Conservation (phyloP, 2,797 vertebrate species). For the Gephyroberyx darwinii region DNA sequence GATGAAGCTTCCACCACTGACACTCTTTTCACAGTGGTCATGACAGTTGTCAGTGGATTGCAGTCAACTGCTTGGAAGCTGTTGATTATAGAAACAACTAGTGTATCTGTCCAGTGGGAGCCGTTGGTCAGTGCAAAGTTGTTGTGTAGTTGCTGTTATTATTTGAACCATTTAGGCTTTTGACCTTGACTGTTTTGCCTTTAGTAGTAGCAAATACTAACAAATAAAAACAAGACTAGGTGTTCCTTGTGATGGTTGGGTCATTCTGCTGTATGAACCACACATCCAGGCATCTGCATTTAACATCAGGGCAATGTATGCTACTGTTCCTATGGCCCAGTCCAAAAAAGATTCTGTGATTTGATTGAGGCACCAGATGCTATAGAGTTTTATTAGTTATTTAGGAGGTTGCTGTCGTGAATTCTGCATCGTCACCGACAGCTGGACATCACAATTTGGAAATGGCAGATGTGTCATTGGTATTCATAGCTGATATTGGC, state of each 20-base stretch:
- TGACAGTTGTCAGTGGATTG: constrained; percentile 51
- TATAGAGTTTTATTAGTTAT: background rate
- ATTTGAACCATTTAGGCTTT: constrained; percentile 2
- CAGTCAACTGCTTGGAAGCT: constrained; percentile 33
- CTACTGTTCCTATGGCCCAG: too few species aligned
- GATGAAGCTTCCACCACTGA: background rate
- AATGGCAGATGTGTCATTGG: constrained; percentile 11
- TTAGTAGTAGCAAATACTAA: background rate
- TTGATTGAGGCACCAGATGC: background rate
- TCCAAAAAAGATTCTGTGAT: too few species aligned
- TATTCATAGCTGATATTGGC: constrained; percentile 4
- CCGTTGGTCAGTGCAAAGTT: constrained; percentile 7
- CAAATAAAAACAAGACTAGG: too few species aligned
- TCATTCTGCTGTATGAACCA: too few species aligned
- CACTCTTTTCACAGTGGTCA: constrained; percentile 15
- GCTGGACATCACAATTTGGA: constrained; percentile 9
- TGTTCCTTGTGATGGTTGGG: too few species aligned
- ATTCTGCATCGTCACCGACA: background rate
- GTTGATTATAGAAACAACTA: constrained; percentile 36
- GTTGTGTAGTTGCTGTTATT: background rate
- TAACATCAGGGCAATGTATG: too few species aligned
- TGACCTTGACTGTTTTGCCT: background rate
- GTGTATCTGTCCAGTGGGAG: constrained; percentile 31
- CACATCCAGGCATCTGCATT: too few species aligned
- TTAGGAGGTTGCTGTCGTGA: background rate